phyloP scores from a whole-genome alignment of 1,140 invertebrate species.

The Zophobas atratus region DNA sequence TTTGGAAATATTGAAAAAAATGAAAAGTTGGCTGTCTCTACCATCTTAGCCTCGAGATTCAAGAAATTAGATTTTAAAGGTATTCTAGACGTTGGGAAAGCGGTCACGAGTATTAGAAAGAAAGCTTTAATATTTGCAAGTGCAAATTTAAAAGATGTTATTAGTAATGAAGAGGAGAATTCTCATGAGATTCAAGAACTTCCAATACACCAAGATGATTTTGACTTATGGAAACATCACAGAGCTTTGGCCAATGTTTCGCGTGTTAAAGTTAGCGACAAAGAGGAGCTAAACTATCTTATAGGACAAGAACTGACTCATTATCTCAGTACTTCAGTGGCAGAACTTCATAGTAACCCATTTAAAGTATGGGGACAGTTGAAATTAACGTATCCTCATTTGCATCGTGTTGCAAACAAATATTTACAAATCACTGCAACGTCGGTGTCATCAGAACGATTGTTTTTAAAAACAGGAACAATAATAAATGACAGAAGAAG shows the following conservation, averaged over 20 bases:
- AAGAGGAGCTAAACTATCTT: background rate
- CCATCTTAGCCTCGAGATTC: too few species aligned
- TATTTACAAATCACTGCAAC: constrained; percentile 12
- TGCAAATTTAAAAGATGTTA: too few species aligned
- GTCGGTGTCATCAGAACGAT: background rate
- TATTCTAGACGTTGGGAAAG: too few species aligned
- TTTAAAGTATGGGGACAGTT: background rate
- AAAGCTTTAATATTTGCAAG: too few species aligned
- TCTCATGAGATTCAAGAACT: too few species aligned
- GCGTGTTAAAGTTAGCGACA: too few species aligned
- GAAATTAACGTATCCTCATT: background rate
- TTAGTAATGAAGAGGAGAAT: too few species aligned
- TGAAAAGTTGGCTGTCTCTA: too few species aligned
- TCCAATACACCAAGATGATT: background rate
- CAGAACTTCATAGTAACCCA: background rate
- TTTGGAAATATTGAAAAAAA: too few species aligned
- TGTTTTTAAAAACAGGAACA: constrained; percentile 3
- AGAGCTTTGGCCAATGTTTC: background rate
- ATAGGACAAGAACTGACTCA: background rate
- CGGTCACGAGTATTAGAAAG: too few species aligned
- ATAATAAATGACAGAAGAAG: background rate
- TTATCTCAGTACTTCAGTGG: background rate
- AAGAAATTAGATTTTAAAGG: too few species aligned
- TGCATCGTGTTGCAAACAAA: background rate
- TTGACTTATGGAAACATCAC: background rate